Percentiles rank a stretch among this genome's conserved stretches.
Evolutionary conservation across 2,113 vertebrate genomes (phyloP).

Genomic region (Pachycephala philippinensis): DNA sequence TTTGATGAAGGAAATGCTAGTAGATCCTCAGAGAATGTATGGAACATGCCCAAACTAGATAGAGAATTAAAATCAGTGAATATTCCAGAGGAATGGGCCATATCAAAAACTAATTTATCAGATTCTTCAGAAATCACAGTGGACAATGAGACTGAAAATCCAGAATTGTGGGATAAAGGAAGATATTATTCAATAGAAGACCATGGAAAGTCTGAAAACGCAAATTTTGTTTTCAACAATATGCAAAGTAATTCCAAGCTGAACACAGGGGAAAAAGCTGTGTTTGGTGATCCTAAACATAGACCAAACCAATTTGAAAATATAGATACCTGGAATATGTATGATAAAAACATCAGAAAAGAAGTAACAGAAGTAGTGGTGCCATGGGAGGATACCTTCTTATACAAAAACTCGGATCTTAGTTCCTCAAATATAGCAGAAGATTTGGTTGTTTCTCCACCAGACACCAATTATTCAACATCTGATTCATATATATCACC

Average conservation of each 20-base stretch:
- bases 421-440: constrained; percentile 57
- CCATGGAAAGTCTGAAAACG: not conserved
- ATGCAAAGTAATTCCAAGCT: constrained; percentile 32
- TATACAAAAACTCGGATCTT: constrained; percentile 69
- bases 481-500: constrained; percentile 79
- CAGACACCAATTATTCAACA: constrained; percentile 79
- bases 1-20: constrained; percentile 15
- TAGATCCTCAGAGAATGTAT: constrained; percentile 43
- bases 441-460: constrained; percentile 72
- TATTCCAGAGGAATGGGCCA: constrained; percentile 37
- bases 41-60: constrained; percentile 45
- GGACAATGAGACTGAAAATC: not conserved
- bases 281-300: not conserved
- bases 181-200: not conserved
- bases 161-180: constrained; percentile 39
- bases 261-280: not conserved
- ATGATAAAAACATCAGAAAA: constrained; percentile 60
- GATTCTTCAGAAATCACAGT: constrained; percentile 45
- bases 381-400: constrained; percentile 74
- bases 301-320: constrained; percentile 46
- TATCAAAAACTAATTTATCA: constrained; percentile 51
- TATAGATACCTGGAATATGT: constrained; percentile 57
- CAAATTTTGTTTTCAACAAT: constrained; percentile 17
- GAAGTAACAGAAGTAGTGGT: constrained; percentile 49
- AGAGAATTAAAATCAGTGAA: constrained; percentile 12